phyloP scores from a whole-genome alignment of 2,797 vertebrate species.

The Xyrichtys novacula region DNA sequence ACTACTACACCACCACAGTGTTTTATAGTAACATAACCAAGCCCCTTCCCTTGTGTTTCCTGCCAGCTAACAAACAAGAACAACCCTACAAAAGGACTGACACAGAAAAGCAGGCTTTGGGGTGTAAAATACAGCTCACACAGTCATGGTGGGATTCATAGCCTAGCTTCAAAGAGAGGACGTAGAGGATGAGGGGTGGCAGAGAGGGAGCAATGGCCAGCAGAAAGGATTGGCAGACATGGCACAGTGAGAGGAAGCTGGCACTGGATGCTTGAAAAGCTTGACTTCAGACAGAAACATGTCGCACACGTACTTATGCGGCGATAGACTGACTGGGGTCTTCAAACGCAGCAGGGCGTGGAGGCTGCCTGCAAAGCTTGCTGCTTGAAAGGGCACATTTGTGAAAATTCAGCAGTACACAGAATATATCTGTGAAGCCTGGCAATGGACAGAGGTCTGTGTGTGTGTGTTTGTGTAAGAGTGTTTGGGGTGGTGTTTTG shows the following conservation, averaged over 20 bases:
- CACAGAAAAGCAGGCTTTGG: constrained; percentile 33
- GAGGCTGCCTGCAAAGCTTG: constrained; percentile 54
- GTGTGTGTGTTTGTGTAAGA: constrained; percentile 7
- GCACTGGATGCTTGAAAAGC: constrained; percentile 42
- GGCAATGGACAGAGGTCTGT: constrained; percentile 35
- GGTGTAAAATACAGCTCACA: constrained; percentile 24
- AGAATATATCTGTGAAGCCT: constrained; percentile 65
- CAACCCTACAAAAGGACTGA: constrained; percentile 21
- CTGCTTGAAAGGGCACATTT: constrained; percentile 58
- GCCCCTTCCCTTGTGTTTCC: background rate
- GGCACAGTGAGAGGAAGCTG: constrained; percentile 46
- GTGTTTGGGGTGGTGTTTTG: constrained; percentile 38
- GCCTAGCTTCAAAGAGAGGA: constrained; percentile 41
- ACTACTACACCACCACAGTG: background rate
- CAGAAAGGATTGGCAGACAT: constrained; percentile 48
- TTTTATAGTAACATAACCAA: constrained; percentile 6
- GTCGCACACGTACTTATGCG: constrained; percentile 54
- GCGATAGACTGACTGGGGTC: constrained; percentile 54
- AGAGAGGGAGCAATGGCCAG: constrained; percentile 26
- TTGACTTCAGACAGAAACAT: constrained; percentile 65
- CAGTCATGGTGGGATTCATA: constrained; percentile 19
- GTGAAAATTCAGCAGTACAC: constrained; percentile 66
- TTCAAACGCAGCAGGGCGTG: constrained; percentile 56
- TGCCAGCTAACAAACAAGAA: constrained; percentile 26
- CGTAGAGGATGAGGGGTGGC: constrained; percentile 27